Percentiles rank a stretch among this genome's conserved stretches.
These are phyloP conservation scores for Liodrosophila aerea DNA, from an alignment of 2,888 invertebrate genomes.

Conservation along the genomic window DNA sequence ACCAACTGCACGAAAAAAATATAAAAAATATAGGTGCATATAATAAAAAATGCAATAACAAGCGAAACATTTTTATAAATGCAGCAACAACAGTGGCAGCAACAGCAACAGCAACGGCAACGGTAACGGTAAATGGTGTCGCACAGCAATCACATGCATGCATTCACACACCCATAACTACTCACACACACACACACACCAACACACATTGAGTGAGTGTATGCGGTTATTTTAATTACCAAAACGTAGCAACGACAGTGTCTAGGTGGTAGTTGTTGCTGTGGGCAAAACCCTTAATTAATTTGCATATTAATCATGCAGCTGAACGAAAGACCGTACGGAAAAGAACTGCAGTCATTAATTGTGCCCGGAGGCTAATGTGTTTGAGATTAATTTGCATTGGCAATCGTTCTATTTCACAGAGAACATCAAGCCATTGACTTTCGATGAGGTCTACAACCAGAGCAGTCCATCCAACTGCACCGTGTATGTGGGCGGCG, in stretches of 20 bases:
- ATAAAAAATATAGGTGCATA: slow-evolving; percentile 37
- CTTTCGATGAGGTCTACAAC: slow-evolving; percentile 99
- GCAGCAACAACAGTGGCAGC: slow-evolving; percentile 42
- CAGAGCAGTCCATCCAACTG: slow-evolving; percentile 99
- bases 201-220: slow-evolving; percentile 62
- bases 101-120: slow-evolving; percentile 19
- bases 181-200: slow-evolving; percentile 16
- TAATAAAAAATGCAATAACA: slow-evolving; percentile 70
- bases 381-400: background rate
- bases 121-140: slow-evolving; percentile 52
- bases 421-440: slow-evolving; percentile 95
- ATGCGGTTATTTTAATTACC: slow-evolving; percentile 75
- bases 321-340: slow-evolving; percentile 32
- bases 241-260: slow-evolving; percentile 54
- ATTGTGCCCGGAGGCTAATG: slow-evolving; percentile 31
- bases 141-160: slow-evolving; percentile 16
- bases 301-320: slow-evolving; percentile 78
- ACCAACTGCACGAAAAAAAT: slow-evolving; percentile 8
- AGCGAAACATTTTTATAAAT: slow-evolving; percentile 65
- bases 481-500: slow-evolving; percentile 98
- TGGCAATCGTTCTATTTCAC: slow-evolving; percentile 73
- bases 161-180: slow-evolving; percentile 11
- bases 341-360: slow-evolving; percentile 54
- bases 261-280: slow-evolving; percentile 33
- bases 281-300: slow-evolving; percentile 73